These are phyloP conservation scores for Heliconius nattereri DNA, from an alignment of 1,140 invertebrate genomes.

Conservation along the genomic window DNA sequence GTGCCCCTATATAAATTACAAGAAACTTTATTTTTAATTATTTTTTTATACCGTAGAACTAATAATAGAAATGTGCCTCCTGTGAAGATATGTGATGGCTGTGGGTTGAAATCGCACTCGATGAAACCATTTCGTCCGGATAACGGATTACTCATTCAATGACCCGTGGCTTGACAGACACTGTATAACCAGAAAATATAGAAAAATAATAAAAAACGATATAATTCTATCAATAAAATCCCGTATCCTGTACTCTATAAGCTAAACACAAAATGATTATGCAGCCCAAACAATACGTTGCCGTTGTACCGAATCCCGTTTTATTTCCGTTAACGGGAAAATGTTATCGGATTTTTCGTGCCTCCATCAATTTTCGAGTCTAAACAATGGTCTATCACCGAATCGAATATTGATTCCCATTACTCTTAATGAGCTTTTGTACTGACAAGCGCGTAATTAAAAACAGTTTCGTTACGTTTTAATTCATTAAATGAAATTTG, in stretches of 20 bases:
- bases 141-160: too few relatives aligned
- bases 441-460: constrained; percentile 40
- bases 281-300: constrained; percentile 1
- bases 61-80: too few relatives aligned
- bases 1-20: too few relatives aligned
- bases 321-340: constrained; percentile 13
- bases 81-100: too few relatives aligned
- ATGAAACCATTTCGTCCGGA: too few relatives aligned
- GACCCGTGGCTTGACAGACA: too few relatives aligned
- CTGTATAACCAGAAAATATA: neutral
- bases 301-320: constrained; percentile 8
- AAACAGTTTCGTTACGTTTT: constrained; percentile 36
- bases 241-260: neutral
- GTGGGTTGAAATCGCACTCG: too few relatives aligned
- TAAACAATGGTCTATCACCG: constrained; percentile 42
- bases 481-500: constrained; percentile 41
- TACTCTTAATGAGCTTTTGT: constrained; percentile 36
- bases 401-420: constrained; percentile 38
- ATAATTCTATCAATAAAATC: neutral
- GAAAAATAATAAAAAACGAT: neutral
- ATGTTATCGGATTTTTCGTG: constrained; percentile 21
- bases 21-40: too few relatives aligned
- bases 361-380: constrained; percentile 20
- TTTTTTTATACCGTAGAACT: too few relatives aligned
- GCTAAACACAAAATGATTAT: constrained; percentile 12